These are phyloP conservation scores for Amphiura filiformis DNA, from an alignment of 35 echinoderm and acorn worm genomes.

Conservation along the genomic window DNA sequence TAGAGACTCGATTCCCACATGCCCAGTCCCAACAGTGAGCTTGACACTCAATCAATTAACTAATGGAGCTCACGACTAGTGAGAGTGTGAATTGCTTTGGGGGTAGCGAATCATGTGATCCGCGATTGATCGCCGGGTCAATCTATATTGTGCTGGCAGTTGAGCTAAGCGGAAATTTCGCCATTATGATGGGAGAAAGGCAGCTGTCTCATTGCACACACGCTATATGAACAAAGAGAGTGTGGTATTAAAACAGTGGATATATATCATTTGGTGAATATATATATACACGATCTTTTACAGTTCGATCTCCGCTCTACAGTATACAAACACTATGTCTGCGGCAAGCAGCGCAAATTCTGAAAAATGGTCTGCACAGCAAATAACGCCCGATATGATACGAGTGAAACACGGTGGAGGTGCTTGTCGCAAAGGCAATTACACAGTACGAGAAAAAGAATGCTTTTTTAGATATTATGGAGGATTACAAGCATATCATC, in stretches of 20 bases:
- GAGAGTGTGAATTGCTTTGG: background rate
- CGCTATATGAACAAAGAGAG: background rate
- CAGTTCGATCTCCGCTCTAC: background rate
- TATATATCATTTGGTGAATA: background rate
- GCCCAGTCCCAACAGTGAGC: background rate
- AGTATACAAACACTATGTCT: background rate
- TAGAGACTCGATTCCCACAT: background rate
- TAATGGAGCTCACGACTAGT: background rate
- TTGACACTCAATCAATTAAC: background rate
- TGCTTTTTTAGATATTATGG: background rate
- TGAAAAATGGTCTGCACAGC: no score
- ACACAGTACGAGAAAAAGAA: background rate
- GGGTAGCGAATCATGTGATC: background rate
- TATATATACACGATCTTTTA: background rate
- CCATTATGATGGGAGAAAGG: background rate
- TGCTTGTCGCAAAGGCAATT: background rate
- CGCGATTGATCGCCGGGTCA: background rate
- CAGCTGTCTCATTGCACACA: background rate
- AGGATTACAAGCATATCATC: slow-evolving; percentile 2
- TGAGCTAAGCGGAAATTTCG: background rate
- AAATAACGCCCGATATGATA: background rate
- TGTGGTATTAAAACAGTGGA: background rate
- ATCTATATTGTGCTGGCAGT: background rate
- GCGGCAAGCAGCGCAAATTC: background rate
- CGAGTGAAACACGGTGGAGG: background rate